Conservation (phyloP, 2,888 invertebrate species). For the Sialis lutaria region DNA sequence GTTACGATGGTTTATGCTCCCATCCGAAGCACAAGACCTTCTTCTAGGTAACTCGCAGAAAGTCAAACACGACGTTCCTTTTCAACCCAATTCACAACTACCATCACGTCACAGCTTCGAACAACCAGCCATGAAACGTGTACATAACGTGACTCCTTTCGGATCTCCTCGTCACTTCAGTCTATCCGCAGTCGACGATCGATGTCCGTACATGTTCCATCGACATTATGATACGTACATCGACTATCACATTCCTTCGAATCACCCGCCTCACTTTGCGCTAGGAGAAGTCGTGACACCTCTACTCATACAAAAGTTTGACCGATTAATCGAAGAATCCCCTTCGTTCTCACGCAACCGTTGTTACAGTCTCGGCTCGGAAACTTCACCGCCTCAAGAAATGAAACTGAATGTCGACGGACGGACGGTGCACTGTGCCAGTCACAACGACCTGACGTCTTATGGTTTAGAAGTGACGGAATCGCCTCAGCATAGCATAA, state of each 20-base stretch:
- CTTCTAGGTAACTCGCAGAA: conserved; percentile 55
- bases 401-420: conserved; percentile 14
- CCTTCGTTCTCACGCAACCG: conserved; percentile 26
- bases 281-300: conserved; percentile 46
- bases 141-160: conserved; percentile 1
- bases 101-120: conserved; percentile 14
- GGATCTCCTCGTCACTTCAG: conserved; percentile 48
- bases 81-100: conserved; percentile 44
- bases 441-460: conserved; percentile 53
- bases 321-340: conserved; percentile 14
- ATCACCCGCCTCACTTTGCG: conserved; percentile 28
- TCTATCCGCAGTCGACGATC: conserved; percentile 44
- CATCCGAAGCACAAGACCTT: conserved; percentile 68
- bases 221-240: conserved; percentile 14
- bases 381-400: conserved; percentile 32
- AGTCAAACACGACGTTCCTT: conserved; percentile 60
- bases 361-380: conserved; percentile 48
- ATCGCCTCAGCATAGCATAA: conserved; percentile 29
- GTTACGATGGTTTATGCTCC: conserved; percentile 77
- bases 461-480: conserved; percentile 31
- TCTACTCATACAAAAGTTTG: conserved; percentile 19
- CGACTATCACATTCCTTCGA: conserved; percentile 24
- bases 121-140: conserved; percentile 7
- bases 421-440: conserved; percentile 50
- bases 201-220: conserved; percentile 27